These are phyloP conservation scores for Malthinus flaveolus DNA, from an alignment of 2,888 invertebrate genomes.

Conservation along the genomic window DNA sequence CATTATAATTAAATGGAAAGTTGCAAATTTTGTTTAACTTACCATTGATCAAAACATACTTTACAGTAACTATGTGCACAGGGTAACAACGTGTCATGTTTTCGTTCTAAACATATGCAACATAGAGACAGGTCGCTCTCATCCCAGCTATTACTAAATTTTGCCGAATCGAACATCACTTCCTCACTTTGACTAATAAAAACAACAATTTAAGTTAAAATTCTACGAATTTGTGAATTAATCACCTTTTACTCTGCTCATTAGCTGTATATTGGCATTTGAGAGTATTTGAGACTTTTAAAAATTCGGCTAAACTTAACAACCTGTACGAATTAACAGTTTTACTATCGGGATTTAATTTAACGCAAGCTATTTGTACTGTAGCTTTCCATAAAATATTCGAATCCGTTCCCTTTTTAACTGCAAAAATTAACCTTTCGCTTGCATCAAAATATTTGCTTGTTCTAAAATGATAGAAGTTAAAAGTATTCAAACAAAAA, in stretches of 20 bases:
- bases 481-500: conserved; percentile 15
- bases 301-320: conserved; percentile 65
- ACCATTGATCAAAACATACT: conserved; percentile 75
- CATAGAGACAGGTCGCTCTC: conserved; percentile 58
- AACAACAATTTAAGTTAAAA: conserved; percentile 10
- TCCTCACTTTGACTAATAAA: not conserved
- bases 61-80: conserved; percentile 73
- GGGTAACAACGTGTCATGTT: conserved; percentile 68
- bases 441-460: conserved; percentile 59
- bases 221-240: not conserved
- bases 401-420: conserved; percentile 66
- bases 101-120: conserved; percentile 72
- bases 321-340: conserved; percentile 63
- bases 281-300: conserved; percentile 63
- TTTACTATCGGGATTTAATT: conserved; percentile 57
- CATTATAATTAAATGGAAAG: not conserved
- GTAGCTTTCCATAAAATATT: conserved; percentile 71
- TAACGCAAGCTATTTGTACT: conserved; percentile 67
- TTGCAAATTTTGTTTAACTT: conserved; percentile 30
- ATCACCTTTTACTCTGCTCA: conserved; percentile 45
- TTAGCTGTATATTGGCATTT: conserved; percentile 54
- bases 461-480: conserved; percentile 54
- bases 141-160: not conserved
- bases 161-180: too few species aligned
- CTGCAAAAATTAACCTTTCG: conserved; percentile 65